Evolutionary conservation across 2,797 vertebrate genomes (phyloP).

Genomic region (Falco berigora): DNA sequence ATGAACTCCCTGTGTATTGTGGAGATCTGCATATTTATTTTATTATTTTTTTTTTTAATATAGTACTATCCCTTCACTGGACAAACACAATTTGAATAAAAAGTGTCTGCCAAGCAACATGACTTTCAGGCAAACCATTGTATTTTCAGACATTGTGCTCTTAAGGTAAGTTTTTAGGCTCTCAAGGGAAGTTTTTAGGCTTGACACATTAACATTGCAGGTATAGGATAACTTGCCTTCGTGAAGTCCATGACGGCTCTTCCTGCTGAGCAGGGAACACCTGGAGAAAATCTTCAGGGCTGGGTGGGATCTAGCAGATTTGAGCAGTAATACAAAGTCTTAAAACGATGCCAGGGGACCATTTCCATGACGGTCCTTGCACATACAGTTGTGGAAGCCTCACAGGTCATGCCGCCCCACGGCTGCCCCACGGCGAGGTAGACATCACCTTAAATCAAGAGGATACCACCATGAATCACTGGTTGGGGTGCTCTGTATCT

Average conservation of each 20-base stretch:
- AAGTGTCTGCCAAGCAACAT: background rate
- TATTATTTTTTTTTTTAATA: too few relatives aligned
- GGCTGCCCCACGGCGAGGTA: background rate
- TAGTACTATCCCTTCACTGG: too few relatives aligned
- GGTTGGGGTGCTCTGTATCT: accelerated
- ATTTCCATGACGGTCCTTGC: background rate
- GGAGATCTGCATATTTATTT: background rate
- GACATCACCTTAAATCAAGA: background rate
- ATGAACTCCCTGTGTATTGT: background rate
- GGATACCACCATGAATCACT: accelerated
- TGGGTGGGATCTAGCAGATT: background rate
- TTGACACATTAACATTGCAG: background rate
- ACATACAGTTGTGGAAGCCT: background rate
- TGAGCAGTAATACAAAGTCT: accelerated
- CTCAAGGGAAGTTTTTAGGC: background rate
- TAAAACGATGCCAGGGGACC: background rate
- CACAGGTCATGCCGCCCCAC: accelerated
- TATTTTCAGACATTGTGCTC: accelerated
- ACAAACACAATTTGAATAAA: too few relatives aligned
- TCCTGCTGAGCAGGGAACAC: accelerated
- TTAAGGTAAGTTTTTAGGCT: background rate
- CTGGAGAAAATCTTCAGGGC: accelerated
- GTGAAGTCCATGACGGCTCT: background rate
- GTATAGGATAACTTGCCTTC: background rate
- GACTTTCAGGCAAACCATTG: background rate